A percentile compares a stretch with the other conserved stretches of the same genome.
phyloP scores from a whole-genome alignment of 2,888 invertebrate species.

The Lasius platythorax region DNA sequence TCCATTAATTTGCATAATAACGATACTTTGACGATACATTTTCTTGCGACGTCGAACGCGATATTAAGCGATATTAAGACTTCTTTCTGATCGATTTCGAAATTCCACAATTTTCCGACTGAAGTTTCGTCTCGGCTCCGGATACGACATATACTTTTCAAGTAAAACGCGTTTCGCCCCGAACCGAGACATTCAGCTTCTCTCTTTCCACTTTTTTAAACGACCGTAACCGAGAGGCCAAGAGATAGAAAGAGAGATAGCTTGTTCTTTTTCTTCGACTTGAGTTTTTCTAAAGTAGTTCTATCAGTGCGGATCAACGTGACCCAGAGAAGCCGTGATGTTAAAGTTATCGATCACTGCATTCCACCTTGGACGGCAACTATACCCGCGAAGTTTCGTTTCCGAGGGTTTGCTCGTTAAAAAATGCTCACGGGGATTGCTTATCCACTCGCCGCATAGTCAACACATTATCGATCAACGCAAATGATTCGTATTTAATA shows the following conservation, averaged over 20 bases:
- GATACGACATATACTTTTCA: constrained; percentile 39
- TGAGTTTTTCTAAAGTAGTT: constrained; percentile 59
- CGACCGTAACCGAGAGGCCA: constrained; percentile 26
- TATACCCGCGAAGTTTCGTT: constrained; percentile 29
- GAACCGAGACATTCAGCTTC: constrained; percentile 12
- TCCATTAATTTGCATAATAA: constrained; percentile 24
- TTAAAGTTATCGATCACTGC: constrained; percentile 55
- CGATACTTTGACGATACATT: neutral
- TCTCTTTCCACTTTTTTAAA: constrained; percentile 46
- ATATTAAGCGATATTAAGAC: constrained; percentile 4
- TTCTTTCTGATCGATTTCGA: constrained; percentile 37
- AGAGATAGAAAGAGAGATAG: constrained; percentile 33
- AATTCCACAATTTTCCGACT: constrained; percentile 59
- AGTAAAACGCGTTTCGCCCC: constrained; percentile 53
- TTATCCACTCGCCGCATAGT: neutral
- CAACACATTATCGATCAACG: neutral
- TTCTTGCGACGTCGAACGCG: neutral
- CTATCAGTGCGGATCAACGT: constrained; percentile 65
- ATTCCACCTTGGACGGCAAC: constrained; percentile 4
- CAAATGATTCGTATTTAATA: neutral
- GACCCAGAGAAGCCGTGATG: constrained; percentile 57
- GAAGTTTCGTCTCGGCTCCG: constrained; percentile 37
- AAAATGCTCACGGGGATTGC: constrained; percentile 36
- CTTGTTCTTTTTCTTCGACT: constrained; percentile 30
- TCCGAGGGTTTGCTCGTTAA: constrained; percentile 35